These are phyloP conservation scores for Laspeyria flexula DNA, from an alignment of 2,888 invertebrate species.

Conservation along the genomic window DNA sequence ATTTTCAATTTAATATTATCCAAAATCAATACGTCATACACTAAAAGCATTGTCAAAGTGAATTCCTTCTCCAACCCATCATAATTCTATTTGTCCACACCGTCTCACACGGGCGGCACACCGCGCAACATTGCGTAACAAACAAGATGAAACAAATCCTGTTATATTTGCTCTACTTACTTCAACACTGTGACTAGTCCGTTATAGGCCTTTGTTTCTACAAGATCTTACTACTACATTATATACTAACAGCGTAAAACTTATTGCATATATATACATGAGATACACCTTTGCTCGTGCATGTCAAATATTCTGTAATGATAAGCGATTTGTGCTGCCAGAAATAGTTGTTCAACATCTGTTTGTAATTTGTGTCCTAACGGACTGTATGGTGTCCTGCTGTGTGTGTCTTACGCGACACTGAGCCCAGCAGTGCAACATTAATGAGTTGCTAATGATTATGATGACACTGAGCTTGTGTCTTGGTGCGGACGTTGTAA, in stretches of 20 bases:
- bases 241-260: background rate
- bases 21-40: background rate
- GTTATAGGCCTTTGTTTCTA: slow-evolving; percentile 30
- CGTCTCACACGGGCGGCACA: background rate
- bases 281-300: too few species aligned
- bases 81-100: background rate
- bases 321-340: too few species aligned
- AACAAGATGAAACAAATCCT: slow-evolving; percentile 65
- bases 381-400: too few species aligned
- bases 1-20: background rate
- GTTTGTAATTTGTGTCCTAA: too few species aligned
- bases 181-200: slow-evolving; percentile 23
- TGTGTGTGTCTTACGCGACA: too few species aligned
- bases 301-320: too few species aligned
- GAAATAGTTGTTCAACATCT: too few species aligned
- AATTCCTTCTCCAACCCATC: background rate
- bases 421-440: too few species aligned
- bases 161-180: slow-evolving; percentile 48
- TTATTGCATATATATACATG: too few species aligned
- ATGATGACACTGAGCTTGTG: too few species aligned
- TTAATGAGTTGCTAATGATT: too few species aligned
- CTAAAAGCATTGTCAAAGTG: slow-evolving; percentile 6
- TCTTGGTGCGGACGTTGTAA: too few species aligned
- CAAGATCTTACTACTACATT: background rate
- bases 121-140: slow-evolving; percentile 34